Evolutionary conservation across 2,113 vertebrate species (phyloP), one percentile per base, ranked within the genome.

Genomic region (Machaerirhynchus nigripectus): DNA sequence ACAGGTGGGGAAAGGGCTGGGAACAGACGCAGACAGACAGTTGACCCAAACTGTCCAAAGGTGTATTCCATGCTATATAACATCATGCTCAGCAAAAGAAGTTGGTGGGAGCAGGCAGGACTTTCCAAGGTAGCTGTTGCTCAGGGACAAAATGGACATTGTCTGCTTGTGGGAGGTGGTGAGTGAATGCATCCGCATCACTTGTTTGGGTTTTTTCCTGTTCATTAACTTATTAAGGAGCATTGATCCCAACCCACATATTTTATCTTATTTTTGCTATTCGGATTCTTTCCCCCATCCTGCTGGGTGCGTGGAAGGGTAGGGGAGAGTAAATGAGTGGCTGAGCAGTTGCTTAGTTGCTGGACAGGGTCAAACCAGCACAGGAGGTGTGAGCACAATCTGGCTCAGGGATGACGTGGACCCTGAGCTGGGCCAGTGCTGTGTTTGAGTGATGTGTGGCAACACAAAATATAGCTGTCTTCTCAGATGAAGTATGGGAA

Each of bases 221-320:
- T 60, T 91, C 4, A 31, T 77, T 73, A 26, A 55, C 5, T 61
- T 74, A 56, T 21, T 78, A 56, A 90, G 55, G 6, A 57, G 7
- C 18, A 24, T 56, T 74, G 40, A 74, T 23, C 24, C 57, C 11
- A 65, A 26, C 2, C 1, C 14, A 44, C 2, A 37, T 13, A n/a
- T 53, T 44, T 44, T 91, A 31, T 28, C 7, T n/a, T 3, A 24
- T 27, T 77, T 81, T 91, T 61, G 1, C 3, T 52, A 1, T 47
- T 61, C n/a, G 49, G 11, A 44, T 69, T 56, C 30, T 77, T 33
- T 47, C 7, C 8, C 13, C 4, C 2, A 4, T 11, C 21, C 37
- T 65, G 4, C 31, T 50, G 18, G 18, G 24, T 26, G 9, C 0
- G 1, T 39, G n/a, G 12, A 31, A 4, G 8, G 3, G 4, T n/a